Base-by-base conservation (phyloP, 2,888 invertebrate genomes). In the Dichetophora obliterata region DNA sequence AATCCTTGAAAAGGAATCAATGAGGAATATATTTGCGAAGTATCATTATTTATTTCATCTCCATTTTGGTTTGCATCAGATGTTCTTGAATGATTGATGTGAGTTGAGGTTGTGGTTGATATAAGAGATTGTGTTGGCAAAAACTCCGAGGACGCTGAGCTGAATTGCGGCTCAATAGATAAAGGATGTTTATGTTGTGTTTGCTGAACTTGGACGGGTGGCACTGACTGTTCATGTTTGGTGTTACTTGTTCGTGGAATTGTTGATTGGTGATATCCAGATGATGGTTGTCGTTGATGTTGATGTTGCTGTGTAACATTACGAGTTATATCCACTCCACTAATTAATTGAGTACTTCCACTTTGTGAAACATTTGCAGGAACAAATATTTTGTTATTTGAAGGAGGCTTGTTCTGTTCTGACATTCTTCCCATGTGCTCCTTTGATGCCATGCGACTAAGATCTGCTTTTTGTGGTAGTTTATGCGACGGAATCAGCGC, bases 201-300 rank as follows among this genome's bases (percentile, higher is more conserved):
- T 70, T 83, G 83, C 77, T 83, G 83, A 78, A 80, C 81, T 77
- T 84, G 84, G 82, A 83, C 82, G 82, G 83, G n/a, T n/a, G n/a
- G 81, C 78, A 81, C 81, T 71, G 80, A 77, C 77, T 82, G 85
- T 81, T 85, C 85, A 79, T 84, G 83, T 80, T 89, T 85, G 83
- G 78, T 83, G 74, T 81, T 85, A 81, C 77, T 78, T 81, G 85
- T 63, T 61, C 81, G 76, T 68, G 77, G 72, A 66, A 77, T 81
- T 76, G 78, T 82, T 78, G 82, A 70, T 77, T 84, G 82, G 79
- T 81, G 80, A 78, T 81, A 79, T 66, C 79, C 81, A 63, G 72
- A 48, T 5, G 70, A 31, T 59, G 72, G 48, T 11, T 59, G 59
- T 22, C 43, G 61, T 37, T 83, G 79, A 8, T 82, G 61, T 37